A percentile compares a stretch with the other conserved stretches of the same genome.
These are phyloP conservation scores for Rhodeus uyekii DNA, from an alignment of 2,797 vertebrate species.

Conservation along the genomic window DNA sequence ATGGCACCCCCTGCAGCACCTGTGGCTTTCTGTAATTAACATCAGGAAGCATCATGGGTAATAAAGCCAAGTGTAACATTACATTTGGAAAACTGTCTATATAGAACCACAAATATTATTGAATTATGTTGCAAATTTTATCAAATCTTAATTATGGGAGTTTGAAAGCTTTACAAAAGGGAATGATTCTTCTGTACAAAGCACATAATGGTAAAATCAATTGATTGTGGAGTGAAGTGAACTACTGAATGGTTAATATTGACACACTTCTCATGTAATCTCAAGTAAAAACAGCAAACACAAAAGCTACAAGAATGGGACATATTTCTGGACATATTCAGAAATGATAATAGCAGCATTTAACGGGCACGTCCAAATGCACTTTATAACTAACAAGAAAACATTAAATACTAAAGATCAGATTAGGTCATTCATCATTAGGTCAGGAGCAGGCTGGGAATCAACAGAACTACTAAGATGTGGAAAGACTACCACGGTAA, in stretches of 20 bases:
- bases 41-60: slow-evolving; percentile 17
- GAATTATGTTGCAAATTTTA: not conserved
- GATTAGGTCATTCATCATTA: not conserved
- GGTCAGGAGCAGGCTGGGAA: not conserved
- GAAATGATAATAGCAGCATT: slow-evolving; percentile 73
- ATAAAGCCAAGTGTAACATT: not conserved
- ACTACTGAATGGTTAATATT: slow-evolving; percentile 58
- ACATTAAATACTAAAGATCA: not conserved
- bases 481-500: not conserved
- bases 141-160: not conserved
- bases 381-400: slow-evolving; percentile 66
- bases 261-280: slow-evolving; percentile 63
- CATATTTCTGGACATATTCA: slow-evolving; percentile 69
- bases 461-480: not conserved
- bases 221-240: slow-evolving; percentile 28
- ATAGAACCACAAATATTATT: not conserved
- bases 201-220: not conserved
- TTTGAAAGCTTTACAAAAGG: not conserved
- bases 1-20: slow-evolving; percentile 92
- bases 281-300: slow-evolving; percentile 65
- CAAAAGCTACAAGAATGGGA: slow-evolving; percentile 67
- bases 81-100: not conserved
- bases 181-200: not conserved
- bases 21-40: slow-evolving; percentile 88
- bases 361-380: slow-evolving; percentile 64